phyloP scores from a whole-genome alignment of 2,797 vertebrate genomes.

The Florisuga fusca region DNA sequence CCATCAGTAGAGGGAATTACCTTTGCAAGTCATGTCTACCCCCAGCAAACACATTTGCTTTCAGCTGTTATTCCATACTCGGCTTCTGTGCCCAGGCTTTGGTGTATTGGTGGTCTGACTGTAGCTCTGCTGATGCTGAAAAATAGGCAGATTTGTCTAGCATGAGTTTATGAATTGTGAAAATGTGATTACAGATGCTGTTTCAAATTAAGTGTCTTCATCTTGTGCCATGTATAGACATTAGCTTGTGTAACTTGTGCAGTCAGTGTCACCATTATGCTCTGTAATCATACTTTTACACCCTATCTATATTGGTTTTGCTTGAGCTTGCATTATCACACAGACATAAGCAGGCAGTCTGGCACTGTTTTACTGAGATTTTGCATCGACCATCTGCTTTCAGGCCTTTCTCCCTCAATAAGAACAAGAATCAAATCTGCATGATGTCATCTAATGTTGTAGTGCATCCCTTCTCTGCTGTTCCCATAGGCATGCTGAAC shows the following conservation, averaged over 20 bases:
- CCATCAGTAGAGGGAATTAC: background rate
- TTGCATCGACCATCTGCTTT: background rate
- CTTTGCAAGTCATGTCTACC: background rate
- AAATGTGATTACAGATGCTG: background rate
- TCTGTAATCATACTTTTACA: background rate
- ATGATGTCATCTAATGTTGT: background rate
- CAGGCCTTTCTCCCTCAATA: background rate
- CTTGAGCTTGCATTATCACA: rapidly evolving
- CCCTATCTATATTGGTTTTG: background rate
- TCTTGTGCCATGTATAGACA: background rate
- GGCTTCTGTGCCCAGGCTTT: background rate
- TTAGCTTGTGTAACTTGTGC: background rate
- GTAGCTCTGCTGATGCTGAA: background rate
- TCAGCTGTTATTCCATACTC: background rate
- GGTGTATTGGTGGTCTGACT: background rate
- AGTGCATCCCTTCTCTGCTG: background rate
- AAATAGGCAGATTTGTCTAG: background rate
- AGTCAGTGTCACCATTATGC: background rate
- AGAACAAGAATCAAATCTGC: background rate
- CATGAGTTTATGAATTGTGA: background rate
- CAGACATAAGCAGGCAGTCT: background rate
- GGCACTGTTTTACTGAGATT: background rate
- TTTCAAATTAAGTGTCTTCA: background rate
- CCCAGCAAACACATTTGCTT: background rate
- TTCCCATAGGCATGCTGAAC: background rate